Percentiles rank a stretch among this genome's conserved stretches.
Evolutionary conservation across 1,140 invertebrate genomes (phyloP).

Genomic region (Thaumetopoea pityocampa): DNA sequence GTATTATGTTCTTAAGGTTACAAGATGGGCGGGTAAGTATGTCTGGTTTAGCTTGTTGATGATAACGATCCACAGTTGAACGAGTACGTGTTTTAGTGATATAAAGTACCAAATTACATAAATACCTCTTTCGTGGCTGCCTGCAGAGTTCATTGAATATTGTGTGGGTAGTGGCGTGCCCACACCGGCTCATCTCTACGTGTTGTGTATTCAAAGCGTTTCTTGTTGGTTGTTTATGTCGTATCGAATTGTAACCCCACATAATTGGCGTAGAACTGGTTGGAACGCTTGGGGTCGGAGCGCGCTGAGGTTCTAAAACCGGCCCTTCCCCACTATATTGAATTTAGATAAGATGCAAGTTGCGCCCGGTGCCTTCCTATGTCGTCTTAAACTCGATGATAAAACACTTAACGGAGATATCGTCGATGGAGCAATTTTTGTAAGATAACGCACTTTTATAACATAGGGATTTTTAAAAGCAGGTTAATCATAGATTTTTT

Average conservation of each 20-base stretch:
- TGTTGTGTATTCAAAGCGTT: slow-evolving; percentile 37
- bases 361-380: slow-evolving; percentile 5
- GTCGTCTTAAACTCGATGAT: slow-evolving; percentile 3
- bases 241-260: slow-evolving; percentile 37
- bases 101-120: slow-evolving; percentile 6
- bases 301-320: slow-evolving; percentile 26
- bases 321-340: slow-evolving; percentile 25
- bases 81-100: too few relatives aligned
- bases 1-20: too few relatives aligned
- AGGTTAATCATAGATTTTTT: too few relatives aligned
- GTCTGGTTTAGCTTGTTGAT: too few relatives aligned
- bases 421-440: too few relatives aligned
- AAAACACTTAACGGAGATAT: neutral
- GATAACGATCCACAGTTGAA: too few relatives aligned
- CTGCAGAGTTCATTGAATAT: slow-evolving; percentile 10
- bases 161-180: slow-evolving; percentile 11
- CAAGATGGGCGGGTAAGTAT: too few relatives aligned
- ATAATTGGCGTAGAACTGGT: slow-evolving; percentile 54
- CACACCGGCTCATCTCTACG: slow-evolving; percentile 19
- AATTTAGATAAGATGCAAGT: slow-evolving; percentile 25
- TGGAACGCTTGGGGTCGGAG: slow-evolving; percentile 13
- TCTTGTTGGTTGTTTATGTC: slow-evolving; percentile 44
- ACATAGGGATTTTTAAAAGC: too few relatives aligned
- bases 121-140: neutral
- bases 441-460: too few relatives aligned